Evolutionary conservation across 2,797 vertebrate genomes (phyloP).

Genomic region (Yasuhikotakia modesta): DNA sequence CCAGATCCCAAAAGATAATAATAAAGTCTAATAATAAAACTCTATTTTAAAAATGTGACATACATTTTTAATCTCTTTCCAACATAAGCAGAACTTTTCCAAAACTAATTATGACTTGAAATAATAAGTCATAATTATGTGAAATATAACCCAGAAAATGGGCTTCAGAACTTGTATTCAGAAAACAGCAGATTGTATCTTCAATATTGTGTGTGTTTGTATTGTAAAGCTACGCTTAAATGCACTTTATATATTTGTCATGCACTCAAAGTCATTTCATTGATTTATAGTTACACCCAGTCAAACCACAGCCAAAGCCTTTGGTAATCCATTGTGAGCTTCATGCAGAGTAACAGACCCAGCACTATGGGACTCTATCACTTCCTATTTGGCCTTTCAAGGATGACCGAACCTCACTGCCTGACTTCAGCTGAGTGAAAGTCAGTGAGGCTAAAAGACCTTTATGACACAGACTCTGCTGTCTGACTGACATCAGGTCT

Average conservation of each 20-base stretch:
- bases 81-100: neutral
- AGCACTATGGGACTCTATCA: conserved; percentile 42
- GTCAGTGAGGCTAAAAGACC: conserved; percentile 28
- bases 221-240: conserved; percentile 31
- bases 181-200: neutral
- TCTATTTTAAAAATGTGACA: neutral
- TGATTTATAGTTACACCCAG: conserved; percentile 50
- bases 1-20: neutral
- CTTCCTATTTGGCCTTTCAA: conserved; percentile 46
- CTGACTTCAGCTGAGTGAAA: conserved; percentile 37
- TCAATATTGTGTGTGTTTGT: conserved; percentile 18
- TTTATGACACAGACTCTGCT: conserved; percentile 24
- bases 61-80: neutral
- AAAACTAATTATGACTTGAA: neutral
- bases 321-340: conserved; percentile 54
- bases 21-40: neutral
- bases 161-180: neutral
- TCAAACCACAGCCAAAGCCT: conserved; percentile 49
- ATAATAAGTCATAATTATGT: conserved; percentile 1
- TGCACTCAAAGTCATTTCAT: conserved; percentile 28
- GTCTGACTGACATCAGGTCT: conserved; percentile 9
- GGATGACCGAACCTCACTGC: conserved; percentile 44
- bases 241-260: conserved; percentile 40
- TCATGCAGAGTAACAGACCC: conserved; percentile 53
- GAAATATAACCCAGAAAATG: conserved; percentile 26